Evolutionary conservation across 2,797 vertebrate species (phyloP).

Genomic region (Podarcis siculus): DNA sequence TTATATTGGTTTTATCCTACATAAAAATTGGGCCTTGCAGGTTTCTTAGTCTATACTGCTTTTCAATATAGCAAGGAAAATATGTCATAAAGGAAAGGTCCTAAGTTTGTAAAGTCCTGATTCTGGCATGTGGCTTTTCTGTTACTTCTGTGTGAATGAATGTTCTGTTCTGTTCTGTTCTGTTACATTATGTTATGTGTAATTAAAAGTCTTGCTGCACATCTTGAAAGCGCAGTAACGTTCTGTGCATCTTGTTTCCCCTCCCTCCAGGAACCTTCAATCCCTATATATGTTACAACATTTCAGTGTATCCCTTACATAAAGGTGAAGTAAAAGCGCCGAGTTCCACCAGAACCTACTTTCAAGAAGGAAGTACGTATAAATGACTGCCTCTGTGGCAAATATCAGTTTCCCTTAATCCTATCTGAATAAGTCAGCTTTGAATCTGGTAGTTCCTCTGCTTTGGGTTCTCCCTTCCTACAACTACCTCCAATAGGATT

Average conservation of each 20-base stretch:
- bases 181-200: not conserved
- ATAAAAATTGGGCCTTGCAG: not conserved
- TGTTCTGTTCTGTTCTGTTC: no score
- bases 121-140: not conserved
- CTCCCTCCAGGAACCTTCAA: slow-evolving; percentile 66
- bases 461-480: not conserved
- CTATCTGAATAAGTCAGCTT: not conserved
- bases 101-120: not conserved
- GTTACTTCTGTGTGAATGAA: not conserved
- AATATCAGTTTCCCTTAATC: not conserved
- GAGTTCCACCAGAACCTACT: slow-evolving; percentile 63
- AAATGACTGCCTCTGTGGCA: not conserved
- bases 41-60: not conserved
- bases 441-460: no score
- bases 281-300: slow-evolving; percentile 71
- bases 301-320: slow-evolving; percentile 76
- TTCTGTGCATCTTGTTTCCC: slow-evolving; percentile 14
- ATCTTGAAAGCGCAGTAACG: slow-evolving; percentile 2
- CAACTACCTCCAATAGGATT: not conserved
- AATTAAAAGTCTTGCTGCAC: slow-evolving; percentile 1
- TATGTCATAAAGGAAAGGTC: not conserved
- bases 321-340: slow-evolving; percentile 61
- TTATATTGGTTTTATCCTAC: not conserved
- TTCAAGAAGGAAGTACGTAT: slow-evolving; percentile 74
- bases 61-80: not conserved